Base-by-base conservation (phyloP, 2,888 invertebrate species). In the Andrena minutula region DNA sequence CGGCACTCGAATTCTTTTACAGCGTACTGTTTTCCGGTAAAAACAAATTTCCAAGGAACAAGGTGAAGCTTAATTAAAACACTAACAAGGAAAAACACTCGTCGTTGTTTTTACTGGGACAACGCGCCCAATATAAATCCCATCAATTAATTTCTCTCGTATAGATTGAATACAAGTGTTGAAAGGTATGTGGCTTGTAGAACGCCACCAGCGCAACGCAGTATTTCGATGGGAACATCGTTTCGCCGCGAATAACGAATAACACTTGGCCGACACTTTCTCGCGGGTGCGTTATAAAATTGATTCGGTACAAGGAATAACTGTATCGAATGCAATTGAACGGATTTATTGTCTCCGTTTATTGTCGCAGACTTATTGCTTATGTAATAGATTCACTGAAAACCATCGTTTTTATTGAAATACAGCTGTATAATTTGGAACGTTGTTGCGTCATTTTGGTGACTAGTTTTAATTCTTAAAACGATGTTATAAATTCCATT, bases 261-360 rank as follows among this genome's bases (percentile, higher is more conserved):
- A 79, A 71, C 61, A 63, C 28, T 51, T 23, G 7, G 30, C 26
- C 32, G 35, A 41, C 49, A 61, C 23, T 58, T 65, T 51, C 63
- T 79, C 61, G 78, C 30, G 64, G 64, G 30, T 23, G 56, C 69
- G 23, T 65, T 65, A 53, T 30, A 66, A 63, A 74, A 65, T 74
- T 53, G 79, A 79, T 79, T 66, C 35, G 63, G 28, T 20, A 28
- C 26, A 32, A 56, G 28, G 63, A 66, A 58, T 35, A 30, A 66
- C 26, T 26, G 28, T 49, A 41, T n/a, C 51, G 58, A 20, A 60
- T 47, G 51, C 49, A 65, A 80, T 73, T 30, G 35, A 73, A 26
- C 49, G 49, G 53, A 73, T 80, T 71, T 69, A 41, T 75, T n/a
- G 51, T 60, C 60, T 82, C 30, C 7, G 20, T 66, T 53, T 58